Percentiles rank a stretch among this genome's conserved stretches.
phyloP scores from a whole-genome alignment of 92 coral and sea anemone species.

The Phenganax subtilis region DNA sequence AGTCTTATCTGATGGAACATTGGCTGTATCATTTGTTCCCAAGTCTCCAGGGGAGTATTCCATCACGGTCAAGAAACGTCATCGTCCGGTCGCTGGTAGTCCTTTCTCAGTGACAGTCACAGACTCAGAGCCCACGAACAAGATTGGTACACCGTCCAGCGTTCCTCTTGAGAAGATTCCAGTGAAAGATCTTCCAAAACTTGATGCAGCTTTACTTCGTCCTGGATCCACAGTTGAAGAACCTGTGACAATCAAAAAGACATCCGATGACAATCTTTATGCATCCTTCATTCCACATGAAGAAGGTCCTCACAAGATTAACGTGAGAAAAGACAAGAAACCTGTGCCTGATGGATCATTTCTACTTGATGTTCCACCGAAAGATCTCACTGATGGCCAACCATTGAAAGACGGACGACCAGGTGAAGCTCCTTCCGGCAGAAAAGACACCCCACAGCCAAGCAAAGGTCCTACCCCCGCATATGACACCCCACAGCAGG shows the following conservation, averaged over 20 bases:
- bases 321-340: slow-evolving; percentile 75
- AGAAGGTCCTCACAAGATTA: slow-evolving; percentile 83
- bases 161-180: slow-evolving; percentile 94
- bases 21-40: slow-evolving; percentile 87
- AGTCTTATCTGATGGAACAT: slow-evolving; percentile 78
- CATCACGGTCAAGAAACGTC: slow-evolving; percentile 79
- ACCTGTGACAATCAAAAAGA: slow-evolving; percentile 72
- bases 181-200: slow-evolving; percentile 79
- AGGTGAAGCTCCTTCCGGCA: slow-evolving; percentile 53
- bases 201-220: slow-evolving; percentile 70
- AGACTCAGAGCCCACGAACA: slow-evolving; percentile 70
- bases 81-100: slow-evolving; percentile 73
- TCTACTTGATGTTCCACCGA: slow-evolving; percentile 79
- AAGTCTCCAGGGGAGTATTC: slow-evolving; percentile 85
- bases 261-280: slow-evolving; percentile 90
- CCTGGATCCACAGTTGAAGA: slow-evolving; percentile 83
- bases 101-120: slow-evolving; percentile 96
- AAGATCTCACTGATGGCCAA: slow-evolving; percentile 90
- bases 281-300: slow-evolving; percentile 92
- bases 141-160: slow-evolving; percentile 90
- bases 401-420: slow-evolving; percentile 89
- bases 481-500: not conserved
- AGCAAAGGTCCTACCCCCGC: not conserved
- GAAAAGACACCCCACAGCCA: not conserved
- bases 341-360: slow-evolving; percentile 91